phyloP scores from a whole-genome alignment of 1,140 invertebrate genomes.

The Hylaeus anthracinus region DNA sequence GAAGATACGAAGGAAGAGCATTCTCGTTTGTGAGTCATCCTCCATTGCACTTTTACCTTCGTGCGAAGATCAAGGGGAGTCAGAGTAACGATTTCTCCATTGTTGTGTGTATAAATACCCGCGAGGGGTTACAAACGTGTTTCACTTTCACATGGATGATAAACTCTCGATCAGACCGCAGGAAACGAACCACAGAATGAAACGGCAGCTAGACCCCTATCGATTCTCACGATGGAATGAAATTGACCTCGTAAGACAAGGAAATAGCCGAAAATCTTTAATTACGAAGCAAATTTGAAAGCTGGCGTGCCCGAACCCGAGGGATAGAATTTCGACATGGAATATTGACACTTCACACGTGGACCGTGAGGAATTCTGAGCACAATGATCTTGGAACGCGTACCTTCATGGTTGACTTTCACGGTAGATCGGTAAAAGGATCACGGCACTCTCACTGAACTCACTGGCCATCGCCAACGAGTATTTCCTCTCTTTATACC shows the following conservation, averaged over 20 bases:
- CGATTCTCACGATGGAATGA: not conserved
- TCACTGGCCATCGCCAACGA: conserved; percentile 73
- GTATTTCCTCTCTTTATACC: conserved; percentile 76
- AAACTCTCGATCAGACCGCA: conserved; percentile 11
- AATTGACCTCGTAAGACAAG: not conserved
- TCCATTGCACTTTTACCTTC: conserved; percentile 27
- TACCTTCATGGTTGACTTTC: conserved; percentile 77
- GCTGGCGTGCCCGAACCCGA: too few relatives aligned
- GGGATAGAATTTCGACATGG: not conserved
- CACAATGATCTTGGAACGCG: conserved; percentile 23
- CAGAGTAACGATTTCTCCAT: conserved; percentile 33
- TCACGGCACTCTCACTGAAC: conserved; percentile 80
- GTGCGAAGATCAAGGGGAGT: not conserved
- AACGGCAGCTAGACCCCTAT: not conserved
- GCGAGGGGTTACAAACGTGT: conserved; percentile 27
- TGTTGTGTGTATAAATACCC: conserved; percentile 12
- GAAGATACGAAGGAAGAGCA: not conserved
- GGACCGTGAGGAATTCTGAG: not conserved
- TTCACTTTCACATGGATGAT: conserved; percentile 61
- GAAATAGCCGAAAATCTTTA: not conserved
- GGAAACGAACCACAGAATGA: not conserved
- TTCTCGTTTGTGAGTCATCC: not conserved
- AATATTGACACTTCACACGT: conserved; percentile 61
- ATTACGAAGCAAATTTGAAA: not conserved
- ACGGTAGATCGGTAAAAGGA: conserved; percentile 73